Conservation (phyloP, 53 echinoderm and acorn worm species). For the Astropecten irregularis region DNA sequence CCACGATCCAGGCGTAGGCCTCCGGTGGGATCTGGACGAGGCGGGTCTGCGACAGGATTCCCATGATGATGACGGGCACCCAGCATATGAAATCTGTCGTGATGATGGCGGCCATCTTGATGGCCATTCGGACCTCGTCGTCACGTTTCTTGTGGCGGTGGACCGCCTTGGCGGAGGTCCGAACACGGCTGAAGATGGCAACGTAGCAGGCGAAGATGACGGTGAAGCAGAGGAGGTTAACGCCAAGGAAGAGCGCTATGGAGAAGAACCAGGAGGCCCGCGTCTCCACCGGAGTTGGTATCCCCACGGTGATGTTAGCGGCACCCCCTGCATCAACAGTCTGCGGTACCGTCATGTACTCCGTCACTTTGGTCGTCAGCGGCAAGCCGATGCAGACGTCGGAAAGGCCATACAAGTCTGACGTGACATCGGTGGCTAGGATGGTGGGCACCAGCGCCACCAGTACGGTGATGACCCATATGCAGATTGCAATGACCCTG, state of each 20-base stretch:
- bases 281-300: not conserved
- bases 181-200: slow-evolving; percentile 44
- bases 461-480: slow-evolving; percentile 35
- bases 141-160: slow-evolving; percentile 38
- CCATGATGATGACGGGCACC: slow-evolving; percentile 62
- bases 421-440: slow-evolving; percentile 34
- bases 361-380: slow-evolving; percentile 44
- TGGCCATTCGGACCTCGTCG: slow-evolving; percentile 62
- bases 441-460: slow-evolving; percentile 32
- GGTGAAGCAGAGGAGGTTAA: slow-evolving; percentile 65
- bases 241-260: slow-evolving; percentile 63
- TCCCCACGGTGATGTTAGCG: slow-evolving; percentile 29
- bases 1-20: slow-evolving; percentile 57
- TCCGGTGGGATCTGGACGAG: slow-evolving; percentile 42
- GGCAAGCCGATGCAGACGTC: slow-evolving; percentile 70
- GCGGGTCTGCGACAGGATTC: slow-evolving; percentile 54
- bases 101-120: slow-evolving; percentile 59
- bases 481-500: not conserved
- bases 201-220: slow-evolving; percentile 52
- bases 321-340: slow-evolving; percentile 24
- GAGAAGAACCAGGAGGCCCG: slow-evolving; percentile 64
- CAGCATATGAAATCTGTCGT: slow-evolving; percentile 67
- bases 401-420: slow-evolving; percentile 52
- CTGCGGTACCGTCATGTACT: not conserved
- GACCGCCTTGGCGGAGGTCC: not conserved